phyloP scores from a whole-genome alignment of 2,113 vertebrate genomes.

The Noctilio leporinus region DNA sequence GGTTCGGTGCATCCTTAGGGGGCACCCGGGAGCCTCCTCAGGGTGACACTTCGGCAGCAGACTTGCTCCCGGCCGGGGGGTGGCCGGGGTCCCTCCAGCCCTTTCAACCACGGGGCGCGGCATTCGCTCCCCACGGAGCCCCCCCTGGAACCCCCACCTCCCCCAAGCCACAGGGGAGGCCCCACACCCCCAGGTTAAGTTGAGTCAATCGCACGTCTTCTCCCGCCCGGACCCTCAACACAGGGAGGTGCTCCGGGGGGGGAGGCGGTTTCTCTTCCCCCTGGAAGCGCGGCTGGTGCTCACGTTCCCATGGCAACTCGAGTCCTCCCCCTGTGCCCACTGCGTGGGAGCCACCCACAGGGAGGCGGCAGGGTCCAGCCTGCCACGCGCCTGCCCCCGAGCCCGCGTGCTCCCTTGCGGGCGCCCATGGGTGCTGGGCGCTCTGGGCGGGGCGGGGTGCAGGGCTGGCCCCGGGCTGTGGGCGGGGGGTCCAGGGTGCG shows the following conservation, averaged over 20 bases:
- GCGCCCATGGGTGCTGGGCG: not conserved
- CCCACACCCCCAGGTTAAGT: no score
- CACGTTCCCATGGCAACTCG: conserved; percentile 73
- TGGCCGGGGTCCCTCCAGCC: not conserved
- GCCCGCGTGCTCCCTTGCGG: no score
- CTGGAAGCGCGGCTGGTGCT: conserved; percentile 66
- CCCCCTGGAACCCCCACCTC: not conserved
- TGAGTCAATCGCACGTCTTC: conserved; percentile 53
- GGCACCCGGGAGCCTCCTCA: not conserved
- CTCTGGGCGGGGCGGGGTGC: not conserved
- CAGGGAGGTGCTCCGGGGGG: no score
- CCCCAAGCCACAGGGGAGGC: conserved; percentile 50
- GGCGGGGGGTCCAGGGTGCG: not conserved
- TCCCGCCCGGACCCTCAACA: conserved; percentile 57
- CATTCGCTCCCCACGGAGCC: not conserved
- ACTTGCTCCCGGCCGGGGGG: not conserved
- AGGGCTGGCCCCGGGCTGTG: not conserved
- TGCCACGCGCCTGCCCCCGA: no score
- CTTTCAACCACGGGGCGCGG: not conserved
- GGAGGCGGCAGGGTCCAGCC: no score
- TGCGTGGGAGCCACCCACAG: conserved; percentile 66
- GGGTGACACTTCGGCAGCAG: accelerated
- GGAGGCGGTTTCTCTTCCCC: conserved; percentile 59
- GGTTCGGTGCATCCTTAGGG: not conserved
- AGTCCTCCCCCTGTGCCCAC: conserved; percentile 69